phyloP scores from a whole-genome alignment of 2,797 vertebrate genomes.

The Hydrophis major region DNA sequence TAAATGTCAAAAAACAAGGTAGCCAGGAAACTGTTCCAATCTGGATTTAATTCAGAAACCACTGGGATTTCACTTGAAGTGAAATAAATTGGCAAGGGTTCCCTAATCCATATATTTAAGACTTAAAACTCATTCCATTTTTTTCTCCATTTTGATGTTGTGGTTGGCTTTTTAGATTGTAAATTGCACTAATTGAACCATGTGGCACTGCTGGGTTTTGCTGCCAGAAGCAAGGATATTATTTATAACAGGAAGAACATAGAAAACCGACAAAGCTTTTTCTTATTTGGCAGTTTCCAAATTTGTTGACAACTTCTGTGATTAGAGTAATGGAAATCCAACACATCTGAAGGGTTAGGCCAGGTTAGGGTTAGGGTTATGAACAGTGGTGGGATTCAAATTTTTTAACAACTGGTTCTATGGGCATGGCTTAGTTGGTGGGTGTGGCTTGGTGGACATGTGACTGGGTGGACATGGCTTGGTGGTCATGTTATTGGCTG shows the following conservation, averaged over 20 bases:
- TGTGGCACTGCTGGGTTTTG: not conserved
- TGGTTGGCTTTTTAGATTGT: not conserved
- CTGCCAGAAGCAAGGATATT: not conserved
- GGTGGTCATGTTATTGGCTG: no score
- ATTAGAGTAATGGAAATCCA: not conserved
- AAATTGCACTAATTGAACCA: not conserved
- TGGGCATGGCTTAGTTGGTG: no score
- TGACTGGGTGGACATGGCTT: no score
- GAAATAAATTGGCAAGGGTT: constrained; percentile 46
- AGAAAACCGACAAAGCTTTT: not conserved
- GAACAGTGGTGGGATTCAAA: no score
- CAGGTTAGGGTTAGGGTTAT: no score
- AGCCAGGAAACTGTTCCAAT: constrained; percentile 53
- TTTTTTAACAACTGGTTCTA: no score
- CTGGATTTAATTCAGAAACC: constrained; percentile 44
- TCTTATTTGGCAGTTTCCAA: not conserved
- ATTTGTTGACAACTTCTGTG: not conserved
- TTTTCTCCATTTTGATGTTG: not conserved
- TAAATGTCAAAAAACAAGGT: constrained; percentile 18
- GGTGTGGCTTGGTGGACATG: no score
- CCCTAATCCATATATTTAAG: constrained; percentile 30
- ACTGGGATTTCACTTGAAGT: constrained; percentile 43
- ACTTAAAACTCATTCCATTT: not conserved
- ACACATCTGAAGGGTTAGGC: not conserved
- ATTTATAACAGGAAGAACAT: not conserved